Conservation (phyloP, 2,113 vertebrate species). For the Recurvirostra avosetta region DNA sequence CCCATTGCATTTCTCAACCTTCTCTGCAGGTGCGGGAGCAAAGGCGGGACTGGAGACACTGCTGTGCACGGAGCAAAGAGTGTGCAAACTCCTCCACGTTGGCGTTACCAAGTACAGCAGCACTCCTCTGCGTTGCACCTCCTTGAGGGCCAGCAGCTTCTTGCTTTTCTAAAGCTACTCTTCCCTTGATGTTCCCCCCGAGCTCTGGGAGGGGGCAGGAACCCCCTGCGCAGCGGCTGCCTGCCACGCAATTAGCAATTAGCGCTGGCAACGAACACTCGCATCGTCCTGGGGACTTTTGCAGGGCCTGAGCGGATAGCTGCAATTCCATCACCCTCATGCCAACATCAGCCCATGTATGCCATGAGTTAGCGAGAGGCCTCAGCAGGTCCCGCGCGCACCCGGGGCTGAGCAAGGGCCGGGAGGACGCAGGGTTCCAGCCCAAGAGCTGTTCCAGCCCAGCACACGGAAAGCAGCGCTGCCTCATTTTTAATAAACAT, state of each 20-base stretch:
- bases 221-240: not conserved
- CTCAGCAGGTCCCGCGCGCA: not conserved
- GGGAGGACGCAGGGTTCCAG: not conserved
- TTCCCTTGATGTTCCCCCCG: fast-evolving
- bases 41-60: too few relatives aligned
- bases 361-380: not conserved
- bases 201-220: not conserved
- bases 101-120: fast-evolving
- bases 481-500: constrained; percentile 34
- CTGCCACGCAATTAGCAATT: not conserved
- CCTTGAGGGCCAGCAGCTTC: not conserved
- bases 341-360: fast-evolving
- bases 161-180: not conserved
- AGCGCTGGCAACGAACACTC: fast-evolving
- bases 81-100: fast-evolving
- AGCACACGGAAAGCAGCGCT: fast-evolving
- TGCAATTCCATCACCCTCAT: not conserved
- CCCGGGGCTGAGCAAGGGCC: not conserved
- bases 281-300: fast-evolving
- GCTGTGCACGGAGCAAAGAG: not conserved
- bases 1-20: too few relatives aligned
- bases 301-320: fast-evolving
- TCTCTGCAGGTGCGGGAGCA: too few relatives aligned
- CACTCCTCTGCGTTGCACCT: fast-evolving
- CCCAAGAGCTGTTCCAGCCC: fast-evolving